phyloP scores from a whole-genome alignment of 2,797 vertebrate species.

The Spheniscus humboldti region DNA sequence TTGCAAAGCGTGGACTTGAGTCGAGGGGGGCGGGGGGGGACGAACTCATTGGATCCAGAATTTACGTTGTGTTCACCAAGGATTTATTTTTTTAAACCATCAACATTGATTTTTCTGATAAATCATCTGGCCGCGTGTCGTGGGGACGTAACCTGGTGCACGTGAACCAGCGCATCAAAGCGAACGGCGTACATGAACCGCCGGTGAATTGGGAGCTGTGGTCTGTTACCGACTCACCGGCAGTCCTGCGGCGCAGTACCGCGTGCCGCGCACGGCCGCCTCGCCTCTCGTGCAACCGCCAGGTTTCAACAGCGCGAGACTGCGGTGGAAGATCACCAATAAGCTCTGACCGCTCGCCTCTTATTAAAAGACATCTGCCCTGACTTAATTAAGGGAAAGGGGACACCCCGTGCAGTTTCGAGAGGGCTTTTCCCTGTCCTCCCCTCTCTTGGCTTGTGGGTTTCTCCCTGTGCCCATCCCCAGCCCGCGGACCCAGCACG shows the following conservation, averaged over 20 bases:
- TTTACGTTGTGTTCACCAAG: neutral
- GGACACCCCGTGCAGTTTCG: accelerated
- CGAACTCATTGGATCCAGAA: neutral
- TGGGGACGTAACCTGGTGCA: accelerated
- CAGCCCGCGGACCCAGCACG: neutral
- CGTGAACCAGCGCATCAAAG: neutral
- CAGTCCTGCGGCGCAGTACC: accelerated
- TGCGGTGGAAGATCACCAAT: neutral
- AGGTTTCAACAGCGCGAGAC: neutral
- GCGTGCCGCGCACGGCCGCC: accelerated
- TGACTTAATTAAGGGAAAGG: neutral
- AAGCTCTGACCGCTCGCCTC: neutral
- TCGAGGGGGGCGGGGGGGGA: accelerated
- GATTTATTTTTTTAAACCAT: neutral
- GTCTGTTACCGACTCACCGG: neutral
- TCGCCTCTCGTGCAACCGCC: neutral
- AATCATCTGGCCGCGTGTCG: accelerated
- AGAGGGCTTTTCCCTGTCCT: neutral
- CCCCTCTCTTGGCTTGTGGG: accelerated
- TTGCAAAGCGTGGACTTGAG: neutral
- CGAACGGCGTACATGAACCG: accelerated
- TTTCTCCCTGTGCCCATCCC: neutral
- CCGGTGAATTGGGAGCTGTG: neutral
- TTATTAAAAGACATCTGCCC: neutral
- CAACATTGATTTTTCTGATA: neutral